A percentile compares a stretch with the other conserved stretches of the same genome.
Evolutionary conservation across 1,140 invertebrate genomes (phyloP).

Genomic region (Batillaria attramentaria): DNA sequence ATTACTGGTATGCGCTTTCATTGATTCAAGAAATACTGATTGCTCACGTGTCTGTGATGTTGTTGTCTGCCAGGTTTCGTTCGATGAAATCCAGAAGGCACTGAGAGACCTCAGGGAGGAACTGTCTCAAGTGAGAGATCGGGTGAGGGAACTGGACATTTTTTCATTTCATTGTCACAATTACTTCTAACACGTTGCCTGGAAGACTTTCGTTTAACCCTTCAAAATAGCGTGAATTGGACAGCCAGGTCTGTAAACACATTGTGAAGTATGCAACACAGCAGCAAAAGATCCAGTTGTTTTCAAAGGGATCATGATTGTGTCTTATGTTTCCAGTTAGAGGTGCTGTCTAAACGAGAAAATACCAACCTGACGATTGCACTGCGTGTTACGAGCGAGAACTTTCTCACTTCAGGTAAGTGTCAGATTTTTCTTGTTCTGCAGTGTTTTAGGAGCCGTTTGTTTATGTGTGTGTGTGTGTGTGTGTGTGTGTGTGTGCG

Average conservation of each 20-base stretch:
- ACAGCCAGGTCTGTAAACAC: too few species aligned
- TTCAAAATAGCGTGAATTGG: too few species aligned
- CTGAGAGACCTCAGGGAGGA: slow-evolving; percentile 57
- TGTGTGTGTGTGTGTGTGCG: too few species aligned
- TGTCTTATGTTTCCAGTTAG: slow-evolving; percentile 40
- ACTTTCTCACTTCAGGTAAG: slow-evolving; percentile 43
- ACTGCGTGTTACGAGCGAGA: slow-evolving; percentile 41
- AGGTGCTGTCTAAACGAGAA: slow-evolving; percentile 38
- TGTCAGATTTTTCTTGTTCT: neutral
- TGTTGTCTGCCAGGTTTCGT: slow-evolving; percentile 62
- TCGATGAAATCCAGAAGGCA: slow-evolving; percentile 63
- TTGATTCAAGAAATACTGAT: too few species aligned
- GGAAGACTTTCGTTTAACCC: too few species aligned
- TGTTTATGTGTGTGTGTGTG: too few species aligned
- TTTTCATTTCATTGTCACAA: neutral
- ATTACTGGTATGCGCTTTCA: too few species aligned
- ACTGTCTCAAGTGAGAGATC: slow-evolving; percentile 56
- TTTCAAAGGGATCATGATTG: too few species aligned
- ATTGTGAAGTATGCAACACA: too few species aligned
- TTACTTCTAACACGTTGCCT: too few species aligned
- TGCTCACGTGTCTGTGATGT: neutral
- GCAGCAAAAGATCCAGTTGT: neutral
- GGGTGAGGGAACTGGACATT: slow-evolving; percentile 46
- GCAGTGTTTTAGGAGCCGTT: too few species aligned
- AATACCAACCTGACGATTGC: slow-evolving; percentile 37